phyloP scores from a whole-genome alignment of 1,140 invertebrate species.

The Venustaconcha ellipsiformis region DNA sequence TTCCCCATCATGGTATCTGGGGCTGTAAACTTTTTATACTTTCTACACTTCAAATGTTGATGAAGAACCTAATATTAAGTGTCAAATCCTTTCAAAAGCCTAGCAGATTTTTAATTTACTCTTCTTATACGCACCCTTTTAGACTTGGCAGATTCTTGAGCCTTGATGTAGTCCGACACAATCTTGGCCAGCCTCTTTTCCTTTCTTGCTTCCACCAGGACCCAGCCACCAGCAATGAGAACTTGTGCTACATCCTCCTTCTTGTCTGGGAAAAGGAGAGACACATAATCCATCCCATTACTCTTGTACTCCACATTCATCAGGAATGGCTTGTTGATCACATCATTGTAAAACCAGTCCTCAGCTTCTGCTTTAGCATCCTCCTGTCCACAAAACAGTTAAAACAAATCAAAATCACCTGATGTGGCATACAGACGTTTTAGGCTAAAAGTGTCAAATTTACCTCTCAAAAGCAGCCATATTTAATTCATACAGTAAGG shows the following conservation, averaged over 20 bases:
- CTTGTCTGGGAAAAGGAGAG: constrained; percentile 79
- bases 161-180: constrained; percentile 84
- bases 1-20: too few species aligned
- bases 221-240: constrained; percentile 87
- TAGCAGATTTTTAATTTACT: not conserved
- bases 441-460: too few species aligned
- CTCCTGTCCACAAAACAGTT: constrained; percentile 68
- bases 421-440: too few species aligned
- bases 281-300: constrained; percentile 75
- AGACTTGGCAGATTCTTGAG: constrained; percentile 87
- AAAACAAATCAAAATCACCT: not conserved
- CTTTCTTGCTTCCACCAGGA: constrained; percentile 83
- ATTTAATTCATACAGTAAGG: too few species aligned
- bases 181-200: constrained; percentile 86
- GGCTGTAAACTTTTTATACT: too few species aligned
- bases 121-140: constrained; percentile 71
- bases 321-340: constrained; percentile 66
- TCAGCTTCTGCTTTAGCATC: constrained; percentile 84
- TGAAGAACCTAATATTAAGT: not conserved
- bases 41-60: not conserved
- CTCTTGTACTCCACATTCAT: constrained; percentile 74
- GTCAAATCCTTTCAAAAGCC: not conserved
- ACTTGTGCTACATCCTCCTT: constrained; percentile 84
- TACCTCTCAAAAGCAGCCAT: too few species aligned
- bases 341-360: constrained; percentile 68